Percentiles rank a stretch among this genome's conserved stretches.
phyloP scores from a whole-genome alignment of 2,797 vertebrate species.

The Cephalopachus bancanus region DNA sequence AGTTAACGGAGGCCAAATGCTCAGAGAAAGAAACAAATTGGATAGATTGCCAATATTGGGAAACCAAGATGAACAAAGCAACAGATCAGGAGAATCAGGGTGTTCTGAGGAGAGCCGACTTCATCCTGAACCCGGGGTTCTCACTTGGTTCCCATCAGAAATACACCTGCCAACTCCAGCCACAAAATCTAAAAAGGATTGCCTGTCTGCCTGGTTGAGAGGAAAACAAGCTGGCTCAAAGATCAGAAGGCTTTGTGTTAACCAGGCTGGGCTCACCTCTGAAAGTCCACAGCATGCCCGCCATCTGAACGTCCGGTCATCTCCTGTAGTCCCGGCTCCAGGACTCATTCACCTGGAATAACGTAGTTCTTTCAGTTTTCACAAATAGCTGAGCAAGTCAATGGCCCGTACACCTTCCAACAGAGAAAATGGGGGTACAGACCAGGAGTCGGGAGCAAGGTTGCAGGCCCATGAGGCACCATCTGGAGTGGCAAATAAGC shows the following conservation, averaged over 20 bases:
- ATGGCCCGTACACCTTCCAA: background rate
- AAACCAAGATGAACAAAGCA: constrained; percentile 27
- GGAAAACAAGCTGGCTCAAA: background rate
- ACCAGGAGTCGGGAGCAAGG: background rate
- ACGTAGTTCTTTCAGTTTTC: constrained; percentile 63
- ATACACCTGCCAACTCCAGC: background rate
- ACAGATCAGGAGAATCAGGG: background rate
- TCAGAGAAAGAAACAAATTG: constrained; percentile 55
- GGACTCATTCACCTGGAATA: constrained; percentile 59
- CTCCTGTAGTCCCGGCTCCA: background rate
- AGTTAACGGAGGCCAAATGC: background rate
- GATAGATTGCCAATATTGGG: background rate
- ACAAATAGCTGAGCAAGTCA: background rate
- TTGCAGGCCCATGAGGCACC: background rate
- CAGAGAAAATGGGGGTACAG: background rate
- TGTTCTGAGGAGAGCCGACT: background rate
- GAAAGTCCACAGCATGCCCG: background rate
- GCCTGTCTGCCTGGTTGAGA: background rate
- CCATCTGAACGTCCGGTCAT: background rate
- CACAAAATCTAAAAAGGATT: background rate
- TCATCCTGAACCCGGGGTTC: background rate
- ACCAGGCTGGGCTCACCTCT: constrained; percentile 39
- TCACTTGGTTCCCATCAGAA: background rate
- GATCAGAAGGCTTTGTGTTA: constrained; percentile 68
- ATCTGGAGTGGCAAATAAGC: background rate